Conservation (phyloP, 2,113 vertebrate genomes). For the Rhabdomys dilectus region DNA sequence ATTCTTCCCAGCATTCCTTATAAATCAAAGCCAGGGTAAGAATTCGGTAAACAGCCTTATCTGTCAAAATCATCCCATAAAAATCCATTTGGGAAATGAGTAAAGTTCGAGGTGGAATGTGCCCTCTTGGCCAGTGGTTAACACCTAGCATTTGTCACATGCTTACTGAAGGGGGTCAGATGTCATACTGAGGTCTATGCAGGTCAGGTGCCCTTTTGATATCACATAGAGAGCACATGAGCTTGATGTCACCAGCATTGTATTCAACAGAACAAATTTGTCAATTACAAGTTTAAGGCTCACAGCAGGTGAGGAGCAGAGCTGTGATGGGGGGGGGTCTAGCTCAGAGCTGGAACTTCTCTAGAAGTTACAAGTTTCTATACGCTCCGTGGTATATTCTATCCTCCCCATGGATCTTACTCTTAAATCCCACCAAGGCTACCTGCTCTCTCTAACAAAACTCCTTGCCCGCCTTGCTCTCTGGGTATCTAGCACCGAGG, state of each 20-base stretch:
- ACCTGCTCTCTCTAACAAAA: neutral
- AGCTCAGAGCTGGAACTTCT: neutral
- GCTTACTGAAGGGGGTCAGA: neutral
- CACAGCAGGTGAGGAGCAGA: neutral
- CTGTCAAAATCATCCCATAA: conserved; percentile 44
- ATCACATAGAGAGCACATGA: neutral
- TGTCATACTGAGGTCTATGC: neutral
- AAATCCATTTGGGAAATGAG: neutral
- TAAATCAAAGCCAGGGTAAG: conserved; percentile 55
- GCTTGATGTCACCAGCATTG: neutral
- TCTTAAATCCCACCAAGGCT: neutral
- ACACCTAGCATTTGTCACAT: neutral
- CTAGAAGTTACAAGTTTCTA: neutral
- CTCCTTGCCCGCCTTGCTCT: neutral
- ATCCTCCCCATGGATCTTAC: neutral
- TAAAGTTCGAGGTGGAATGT: conserved; percentile 1
- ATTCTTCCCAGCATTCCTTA: conserved; percentile 65
- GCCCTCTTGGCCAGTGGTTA: neutral
- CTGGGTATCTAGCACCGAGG: neutral
- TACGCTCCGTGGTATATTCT: neutral
- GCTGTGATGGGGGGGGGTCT: neutral
- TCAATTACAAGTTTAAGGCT: neutral
- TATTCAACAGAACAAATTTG: neutral
- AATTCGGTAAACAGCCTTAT: conserved; percentile 17
- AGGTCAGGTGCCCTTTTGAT: neutral